Evolutionary conservation across 2,888 invertebrate genomes (phyloP).

Genomic region (Listrodromus nycthemerus): DNA sequence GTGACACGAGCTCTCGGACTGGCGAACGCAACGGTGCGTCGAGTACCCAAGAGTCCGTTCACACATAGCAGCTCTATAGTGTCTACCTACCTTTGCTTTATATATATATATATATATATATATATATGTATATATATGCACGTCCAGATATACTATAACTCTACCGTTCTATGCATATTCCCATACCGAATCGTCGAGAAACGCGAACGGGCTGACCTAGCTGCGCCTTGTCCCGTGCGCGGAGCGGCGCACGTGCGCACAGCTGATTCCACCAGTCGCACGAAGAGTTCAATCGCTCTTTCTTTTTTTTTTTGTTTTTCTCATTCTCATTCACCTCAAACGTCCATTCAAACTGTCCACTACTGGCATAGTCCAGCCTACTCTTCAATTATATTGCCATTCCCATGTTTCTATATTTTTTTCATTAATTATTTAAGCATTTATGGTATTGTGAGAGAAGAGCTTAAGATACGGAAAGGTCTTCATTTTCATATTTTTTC

Average conservation of each 20-base stretch:
- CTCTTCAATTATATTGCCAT: neutral
- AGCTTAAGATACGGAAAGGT: neutral
- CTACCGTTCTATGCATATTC: conserved; percentile 54
- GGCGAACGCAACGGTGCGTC: conserved; percentile 56
- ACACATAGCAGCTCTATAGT: conserved; percentile 8
- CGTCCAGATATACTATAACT: conserved; percentile 21
- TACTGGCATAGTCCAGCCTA: neutral
- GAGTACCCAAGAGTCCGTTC: conserved; percentile 37
- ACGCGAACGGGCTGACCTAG: conserved; percentile 66
- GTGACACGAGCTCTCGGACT: conserved; percentile 56
- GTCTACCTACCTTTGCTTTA: neutral
- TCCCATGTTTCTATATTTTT: neutral
- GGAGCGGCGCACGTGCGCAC: conserved; percentile 34
- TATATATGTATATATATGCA: neutral
- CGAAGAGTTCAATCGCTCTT: conserved; percentile 62
- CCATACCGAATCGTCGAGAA: conserved; percentile 74
- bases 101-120: neutral
- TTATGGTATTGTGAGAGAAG: neutral
- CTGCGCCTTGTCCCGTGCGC: conserved; percentile 36
- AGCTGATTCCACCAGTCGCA: conserved; percentile 63
- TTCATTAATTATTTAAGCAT: neutral
- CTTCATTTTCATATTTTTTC: neutral
- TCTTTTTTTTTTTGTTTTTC: conserved; percentile 59
- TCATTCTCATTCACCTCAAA: conserved; percentile 59
- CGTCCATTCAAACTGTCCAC: conserved; percentile 55